phyloP scores from a whole-genome alignment of 2,888 invertebrate genomes.

The Drosophila imparisetae region DNA sequence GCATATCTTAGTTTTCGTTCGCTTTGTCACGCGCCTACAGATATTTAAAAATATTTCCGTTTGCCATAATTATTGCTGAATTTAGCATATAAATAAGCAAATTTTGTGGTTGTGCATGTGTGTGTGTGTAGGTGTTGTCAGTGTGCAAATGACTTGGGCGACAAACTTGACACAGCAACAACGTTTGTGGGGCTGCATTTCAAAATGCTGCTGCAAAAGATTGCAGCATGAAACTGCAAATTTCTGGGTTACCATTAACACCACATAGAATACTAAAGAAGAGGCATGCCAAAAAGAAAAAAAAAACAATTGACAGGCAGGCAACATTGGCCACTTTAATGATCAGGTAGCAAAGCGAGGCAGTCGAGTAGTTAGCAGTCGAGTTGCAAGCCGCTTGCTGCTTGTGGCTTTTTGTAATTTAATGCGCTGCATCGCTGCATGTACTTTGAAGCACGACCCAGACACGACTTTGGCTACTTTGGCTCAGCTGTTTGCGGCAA shows the following conservation, averaged over 20 bases:
- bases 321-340: constrained; percentile 61
- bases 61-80: constrained; percentile 44
- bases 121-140: constrained; percentile 22
- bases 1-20: constrained; percentile 22
- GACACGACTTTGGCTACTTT: constrained; percentile 26
- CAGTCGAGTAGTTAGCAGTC: constrained; percentile 33
- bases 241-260: constrained; percentile 60
- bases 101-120: constrained; percentile 11
- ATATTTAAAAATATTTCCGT: constrained; percentile 57
- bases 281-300: background rate
- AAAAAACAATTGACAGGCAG: constrained; percentile 52
- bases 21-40: constrained; percentile 61
- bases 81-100: constrained; percentile 41
- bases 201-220: constrained; percentile 40
- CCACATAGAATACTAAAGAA: constrained; percentile 10
- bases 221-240: constrained; percentile 69
- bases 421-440: constrained; percentile 47
- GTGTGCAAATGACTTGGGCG: constrained; percentile 44
- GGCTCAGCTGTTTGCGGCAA: constrained; percentile 4
- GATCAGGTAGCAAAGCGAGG: constrained; percentile 55
- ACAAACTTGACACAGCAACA: constrained; percentile 52
- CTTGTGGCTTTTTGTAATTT: constrained; percentile 39
- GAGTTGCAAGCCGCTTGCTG: constrained; percentile 20
- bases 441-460: constrained; percentile 45
- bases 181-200: constrained; percentile 35